Evolutionary conservation across 92 coral and sea anemone genomes (phyloP).

Genomic region (Chrysogorgia sp.): DNA sequence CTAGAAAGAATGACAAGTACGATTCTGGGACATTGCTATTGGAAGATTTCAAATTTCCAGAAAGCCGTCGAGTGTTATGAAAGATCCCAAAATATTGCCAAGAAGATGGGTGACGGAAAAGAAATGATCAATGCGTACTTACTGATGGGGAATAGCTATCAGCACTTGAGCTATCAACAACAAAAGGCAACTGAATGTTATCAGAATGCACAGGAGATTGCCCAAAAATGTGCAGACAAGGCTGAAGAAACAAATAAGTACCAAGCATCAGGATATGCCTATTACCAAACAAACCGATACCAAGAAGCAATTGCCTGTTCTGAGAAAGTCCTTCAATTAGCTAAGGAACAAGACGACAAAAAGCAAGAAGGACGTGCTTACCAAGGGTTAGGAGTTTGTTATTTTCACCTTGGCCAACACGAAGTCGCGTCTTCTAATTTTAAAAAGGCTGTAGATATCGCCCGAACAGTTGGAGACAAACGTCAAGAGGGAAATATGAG

Average conservation of each 20-base stretch:
- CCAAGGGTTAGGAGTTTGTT: constrained; percentile 17
- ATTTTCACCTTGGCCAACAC: not conserved
- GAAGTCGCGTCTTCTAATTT: no score
- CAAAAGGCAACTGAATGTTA: not conserved
- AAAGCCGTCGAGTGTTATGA: not conserved
- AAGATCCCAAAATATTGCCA: constrained; percentile 3
- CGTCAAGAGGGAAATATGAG: no score
- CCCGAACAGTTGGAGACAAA: constrained; percentile 26
- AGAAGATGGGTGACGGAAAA: not conserved
- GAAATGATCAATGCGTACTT: not conserved
- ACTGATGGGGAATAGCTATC: not conserved
- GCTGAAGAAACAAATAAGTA: not conserved
- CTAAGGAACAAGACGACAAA: constrained; percentile 36
- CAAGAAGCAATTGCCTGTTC: no score
- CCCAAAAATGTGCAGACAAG: not conserved
- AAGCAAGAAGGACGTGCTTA: not conserved
- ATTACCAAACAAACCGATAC: not conserved
- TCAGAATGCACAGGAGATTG: not conserved
- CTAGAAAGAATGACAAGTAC: not conserved
- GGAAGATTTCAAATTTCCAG: no score
- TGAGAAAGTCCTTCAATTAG: constrained; percentile 26
- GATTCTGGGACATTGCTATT: no score
- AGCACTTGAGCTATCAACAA: not conserved
- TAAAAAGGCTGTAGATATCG: no score
- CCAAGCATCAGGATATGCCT: not conserved